Evolutionary conservation across 2,888 invertebrate genomes (phyloP).

Genomic region (Zelleria hepariella): DNA sequence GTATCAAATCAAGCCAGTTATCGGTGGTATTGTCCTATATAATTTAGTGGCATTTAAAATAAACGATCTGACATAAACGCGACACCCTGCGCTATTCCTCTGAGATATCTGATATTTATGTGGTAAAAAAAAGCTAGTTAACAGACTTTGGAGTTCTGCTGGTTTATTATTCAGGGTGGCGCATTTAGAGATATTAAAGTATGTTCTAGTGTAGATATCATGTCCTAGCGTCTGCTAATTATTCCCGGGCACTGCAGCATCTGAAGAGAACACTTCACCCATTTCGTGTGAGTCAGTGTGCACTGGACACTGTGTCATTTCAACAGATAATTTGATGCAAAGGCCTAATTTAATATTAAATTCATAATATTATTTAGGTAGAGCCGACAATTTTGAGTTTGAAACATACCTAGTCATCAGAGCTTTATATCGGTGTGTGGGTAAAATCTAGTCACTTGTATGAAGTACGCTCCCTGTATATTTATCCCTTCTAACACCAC

Average conservation of each 20-base stretch:
- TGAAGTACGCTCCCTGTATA: not conserved
- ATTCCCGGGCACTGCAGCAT: no score
- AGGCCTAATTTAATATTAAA: no score
- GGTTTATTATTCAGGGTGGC: not conserved
- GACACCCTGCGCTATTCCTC: slow-evolving; percentile 28
- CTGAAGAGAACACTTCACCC: no score
- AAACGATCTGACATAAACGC: slow-evolving; percentile 47
- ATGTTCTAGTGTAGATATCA: not conserved
- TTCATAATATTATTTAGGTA: no score
- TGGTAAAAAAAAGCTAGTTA: not conserved
- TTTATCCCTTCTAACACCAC: not conserved
- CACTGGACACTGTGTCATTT: no score
- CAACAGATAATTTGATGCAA: no score
- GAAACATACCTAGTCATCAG: no score
- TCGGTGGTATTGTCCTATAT: slow-evolving; percentile 26
- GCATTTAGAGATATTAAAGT: slow-evolving; percentile 9
- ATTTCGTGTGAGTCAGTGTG: no score
- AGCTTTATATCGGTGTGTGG: no score
- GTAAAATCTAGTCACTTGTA: not conserved
- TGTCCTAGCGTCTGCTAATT: no score
- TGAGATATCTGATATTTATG: slow-evolving; percentile 25
- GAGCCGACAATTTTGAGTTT: no score
- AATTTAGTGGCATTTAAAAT: slow-evolving; percentile 52
- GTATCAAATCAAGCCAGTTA: slow-evolving; percentile 7
- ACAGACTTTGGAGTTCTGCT: not conserved